Conservation (phyloP, 1,140 invertebrate genomes). For the Hylyphantes graminicola region DNA sequence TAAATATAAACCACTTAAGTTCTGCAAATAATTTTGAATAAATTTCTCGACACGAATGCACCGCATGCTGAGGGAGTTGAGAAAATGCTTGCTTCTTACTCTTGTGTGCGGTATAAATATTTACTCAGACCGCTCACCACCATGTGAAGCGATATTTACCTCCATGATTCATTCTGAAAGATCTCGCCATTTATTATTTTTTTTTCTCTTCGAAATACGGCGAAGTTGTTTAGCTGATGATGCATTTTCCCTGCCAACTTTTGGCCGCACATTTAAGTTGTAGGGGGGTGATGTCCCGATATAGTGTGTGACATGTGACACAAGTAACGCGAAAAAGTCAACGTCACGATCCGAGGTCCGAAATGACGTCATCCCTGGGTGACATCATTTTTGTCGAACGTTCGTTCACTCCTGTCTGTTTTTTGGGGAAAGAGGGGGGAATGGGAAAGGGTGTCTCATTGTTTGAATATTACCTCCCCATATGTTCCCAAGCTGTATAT, state of each 20-base stretch:
- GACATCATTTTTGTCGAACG: conserved; percentile 41
- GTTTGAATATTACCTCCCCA: conserved; percentile 21
- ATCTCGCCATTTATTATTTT: conserved; percentile 5
- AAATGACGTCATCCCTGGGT: conserved; percentile 32
- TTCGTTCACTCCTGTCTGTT: conserved; percentile 36
- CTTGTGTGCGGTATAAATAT: conserved; percentile 28
- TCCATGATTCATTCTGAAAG: conserved; percentile 10
- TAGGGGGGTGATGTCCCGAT: conserved; percentile 11
- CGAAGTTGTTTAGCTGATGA: background rate
- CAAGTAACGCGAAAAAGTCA: conserved; percentile 34
- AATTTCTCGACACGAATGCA: too few relatives aligned
- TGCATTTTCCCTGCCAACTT: conserved; percentile 17
- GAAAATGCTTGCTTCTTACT: too few relatives aligned
- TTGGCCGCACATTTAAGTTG: conserved; percentile 9
- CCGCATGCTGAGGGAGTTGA: too few relatives aligned
- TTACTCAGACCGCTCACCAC: conserved; percentile 12
- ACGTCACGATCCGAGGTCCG: conserved; percentile 26
- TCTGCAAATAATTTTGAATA: too few relatives aligned
- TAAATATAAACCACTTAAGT: too few relatives aligned
- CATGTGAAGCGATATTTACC: conserved; percentile 19
- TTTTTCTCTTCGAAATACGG: background rate
- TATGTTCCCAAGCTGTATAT: background rate
- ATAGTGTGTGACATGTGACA: conserved; percentile 34
- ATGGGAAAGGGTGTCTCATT: conserved; percentile 19
- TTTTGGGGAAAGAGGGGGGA: too few relatives aligned